Conservation (phyloP, 2,797 vertebrate genomes). For the Pseudochirops corinnae region DNA sequence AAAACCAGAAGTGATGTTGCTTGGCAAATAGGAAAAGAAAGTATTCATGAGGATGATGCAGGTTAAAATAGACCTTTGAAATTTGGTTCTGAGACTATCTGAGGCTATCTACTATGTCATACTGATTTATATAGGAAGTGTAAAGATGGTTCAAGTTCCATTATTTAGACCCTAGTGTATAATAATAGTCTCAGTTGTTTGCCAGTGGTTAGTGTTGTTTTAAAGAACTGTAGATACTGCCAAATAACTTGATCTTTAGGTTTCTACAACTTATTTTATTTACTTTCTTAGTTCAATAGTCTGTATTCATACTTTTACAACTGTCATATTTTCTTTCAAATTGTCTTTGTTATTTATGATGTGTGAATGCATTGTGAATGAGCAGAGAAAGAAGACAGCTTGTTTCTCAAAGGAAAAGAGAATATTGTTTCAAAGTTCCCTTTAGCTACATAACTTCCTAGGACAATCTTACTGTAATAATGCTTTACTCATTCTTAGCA, state of each 20-base stretch:
- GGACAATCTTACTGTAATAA: neutral
- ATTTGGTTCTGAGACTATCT: neutral
- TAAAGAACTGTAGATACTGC: neutral
- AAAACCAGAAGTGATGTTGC: too few species aligned
- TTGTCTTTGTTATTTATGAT: neutral
- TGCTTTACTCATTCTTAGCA: neutral
- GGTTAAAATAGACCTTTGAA: too few species aligned
- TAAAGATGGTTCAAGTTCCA: conserved; percentile 3
- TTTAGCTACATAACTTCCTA: neutral
- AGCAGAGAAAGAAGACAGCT: neutral
- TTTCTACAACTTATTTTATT: neutral
- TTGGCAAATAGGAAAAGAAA: too few species aligned
- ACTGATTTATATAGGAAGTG: neutral
- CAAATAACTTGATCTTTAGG: neutral
- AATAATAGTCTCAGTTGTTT: neutral
- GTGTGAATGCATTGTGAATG: neutral
- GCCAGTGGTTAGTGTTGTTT: neutral
- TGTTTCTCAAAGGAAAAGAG: neutral
- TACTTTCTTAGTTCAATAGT: neutral
- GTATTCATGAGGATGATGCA: too few species aligned
- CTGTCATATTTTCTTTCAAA: neutral
- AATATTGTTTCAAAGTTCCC: neutral
- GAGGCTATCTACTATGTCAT: neutral
- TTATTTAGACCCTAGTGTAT: rapidly evolving
- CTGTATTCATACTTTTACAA: neutral